A percentile compares a stretch with the other conserved stretches of the same genome.
phyloP scores from a whole-genome alignment of 2,888 invertebrate species.

The Ochlodes sylvanus region DNA sequence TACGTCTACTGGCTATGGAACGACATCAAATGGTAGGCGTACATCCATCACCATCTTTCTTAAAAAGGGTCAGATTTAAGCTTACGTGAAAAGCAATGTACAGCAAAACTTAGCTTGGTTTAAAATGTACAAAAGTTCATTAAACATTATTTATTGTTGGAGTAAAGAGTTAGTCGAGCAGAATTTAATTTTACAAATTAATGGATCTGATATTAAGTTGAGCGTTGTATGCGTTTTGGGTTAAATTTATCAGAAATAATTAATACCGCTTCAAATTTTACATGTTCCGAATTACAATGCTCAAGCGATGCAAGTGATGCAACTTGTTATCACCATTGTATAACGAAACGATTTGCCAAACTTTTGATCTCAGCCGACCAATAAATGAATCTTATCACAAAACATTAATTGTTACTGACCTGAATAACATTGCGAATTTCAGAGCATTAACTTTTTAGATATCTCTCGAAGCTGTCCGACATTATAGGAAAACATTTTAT shows the following conservation, averaged over 20 bases:
- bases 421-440: constrained; percentile 4
- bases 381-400: not conserved
- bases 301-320: no score
- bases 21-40: not conserved
- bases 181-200: constrained; percentile 59
- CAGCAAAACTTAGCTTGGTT: not conserved
- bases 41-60: not conserved
- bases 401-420: not conserved
- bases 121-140: not conserved
- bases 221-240: constrained; percentile 51
- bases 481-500: constrained; percentile 29
- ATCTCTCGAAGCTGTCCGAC: constrained; percentile 23
- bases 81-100: not conserved
- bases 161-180: constrained; percentile 40
- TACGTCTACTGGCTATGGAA: not conserved
- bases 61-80: not conserved
- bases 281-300: no score
- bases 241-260: constrained; percentile 18
- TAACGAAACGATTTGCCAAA: no score
- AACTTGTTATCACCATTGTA: no score
- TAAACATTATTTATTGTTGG: constrained; percentile 12
- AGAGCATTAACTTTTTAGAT: constrained; percentile 16
- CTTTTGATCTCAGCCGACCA: no score
- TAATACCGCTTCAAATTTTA: no score
- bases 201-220: constrained; percentile 61